Base-by-base conservation (phyloP, 1,140 invertebrate genomes). In the Drosophila repleta region DNA sequence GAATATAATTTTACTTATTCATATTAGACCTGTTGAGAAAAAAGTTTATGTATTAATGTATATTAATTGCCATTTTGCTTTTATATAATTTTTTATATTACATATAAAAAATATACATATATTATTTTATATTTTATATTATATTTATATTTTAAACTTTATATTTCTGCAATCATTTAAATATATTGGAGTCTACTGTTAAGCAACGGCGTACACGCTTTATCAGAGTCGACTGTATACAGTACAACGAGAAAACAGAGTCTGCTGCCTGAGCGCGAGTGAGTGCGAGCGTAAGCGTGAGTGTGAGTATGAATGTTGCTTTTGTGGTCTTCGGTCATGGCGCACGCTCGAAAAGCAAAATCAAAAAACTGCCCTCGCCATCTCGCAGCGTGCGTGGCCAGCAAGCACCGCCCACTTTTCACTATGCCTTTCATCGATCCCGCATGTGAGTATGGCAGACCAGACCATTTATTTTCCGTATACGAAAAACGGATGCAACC, bases 361-460 rank as follows among this genome's bases (percentile, higher is more conserved):
- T 52, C 10, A 24, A 43, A 58, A 70, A 72, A 72, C 62, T 48
- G 21, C 69, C 69, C 69, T 72, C 29, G 32, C 46, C 69, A 49
- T 55, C 49, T 48, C 53, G 13, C n/a, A 13, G 56, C 32, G 62
- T 71, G 68, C 68, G 64, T 78, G 55, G 76, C 71, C 35, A 45
- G 41, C 43, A 79, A 78, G 76, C 66, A 74, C 75, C 85, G 87
- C 87, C 85, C 68, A 85, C 69, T 81, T 90, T 90, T 85, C 85
- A 85, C 55, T 77, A 62, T 56, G 72, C 68, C 76, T 79, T 85
- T 90, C 81, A 90, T 85, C 80, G 84, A 83, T 89, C 79, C 74
- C 84, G 52, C 71, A 52, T 75, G 53, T 56, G 49, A 29, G 68
- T 63, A 65, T 60, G 57, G 68, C 72, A 79, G 78, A 66, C 65